These are phyloP conservation scores for Cyrtonyx montezumae DNA, from an alignment of 2,113 vertebrate genomes.

Conservation along the genomic window DNA sequence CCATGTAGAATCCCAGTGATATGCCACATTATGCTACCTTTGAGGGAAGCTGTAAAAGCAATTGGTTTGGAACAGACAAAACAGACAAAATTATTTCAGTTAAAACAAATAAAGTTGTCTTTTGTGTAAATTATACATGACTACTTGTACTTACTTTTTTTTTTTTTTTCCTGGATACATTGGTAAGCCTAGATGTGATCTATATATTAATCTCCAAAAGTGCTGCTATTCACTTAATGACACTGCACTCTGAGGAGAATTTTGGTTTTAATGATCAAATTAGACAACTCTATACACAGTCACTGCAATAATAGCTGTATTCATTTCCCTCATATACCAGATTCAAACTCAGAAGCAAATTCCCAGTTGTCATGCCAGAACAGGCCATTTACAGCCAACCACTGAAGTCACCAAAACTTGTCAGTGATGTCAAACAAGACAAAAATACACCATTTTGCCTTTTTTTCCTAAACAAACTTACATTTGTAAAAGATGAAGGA, in stretches of 20 bases:
- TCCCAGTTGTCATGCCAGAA: slow-evolving; percentile 4
- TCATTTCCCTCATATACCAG: neutral
- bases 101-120: neutral
- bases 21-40: neutral
- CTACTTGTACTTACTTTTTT: neutral
- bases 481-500: neutral
- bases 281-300: neutral
- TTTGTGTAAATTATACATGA: neutral
- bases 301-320: neutral
- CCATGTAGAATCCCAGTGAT: neutral
- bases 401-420: neutral
- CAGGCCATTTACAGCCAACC: slow-evolving; percentile 12
- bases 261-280: neutral
- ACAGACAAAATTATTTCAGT: neutral
- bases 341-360: neutral
- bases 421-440: neutral
- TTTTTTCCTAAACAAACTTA: neutral
- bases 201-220: neutral
- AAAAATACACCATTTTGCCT: neutral
- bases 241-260: neutral
- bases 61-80: neutral
- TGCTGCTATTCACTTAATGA: neutral
- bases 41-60: neutral
- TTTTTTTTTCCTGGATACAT: neutral
- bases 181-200: neutral